These are phyloP conservation scores for Phytoseiulus persimilis DNA, from an alignment of 2,888 invertebrate genomes.

Conservation along the genomic window DNA sequence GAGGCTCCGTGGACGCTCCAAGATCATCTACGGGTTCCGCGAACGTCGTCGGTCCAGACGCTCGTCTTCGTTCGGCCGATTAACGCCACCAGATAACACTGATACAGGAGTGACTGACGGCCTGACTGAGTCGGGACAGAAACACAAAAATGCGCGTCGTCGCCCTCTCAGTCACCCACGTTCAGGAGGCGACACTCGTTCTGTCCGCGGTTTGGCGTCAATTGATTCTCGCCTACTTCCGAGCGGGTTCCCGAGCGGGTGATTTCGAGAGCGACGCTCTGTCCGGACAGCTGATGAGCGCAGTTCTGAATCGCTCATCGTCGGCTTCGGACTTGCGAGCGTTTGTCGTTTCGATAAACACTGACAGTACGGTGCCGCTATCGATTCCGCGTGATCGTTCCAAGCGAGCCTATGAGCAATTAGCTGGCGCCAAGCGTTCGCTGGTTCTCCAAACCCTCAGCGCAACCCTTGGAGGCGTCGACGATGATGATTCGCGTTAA, in stretches of 20 bases:
- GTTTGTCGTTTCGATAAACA: background rate
- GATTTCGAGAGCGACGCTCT: too few relatives aligned
- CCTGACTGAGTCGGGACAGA: background rate
- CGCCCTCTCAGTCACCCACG: background rate
- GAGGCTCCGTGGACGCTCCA: background rate
- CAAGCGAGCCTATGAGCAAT: background rate
- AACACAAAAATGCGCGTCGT: background rate
- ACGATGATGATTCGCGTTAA: background rate
- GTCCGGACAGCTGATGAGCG: too few relatives aligned
- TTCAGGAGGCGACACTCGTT: background rate
- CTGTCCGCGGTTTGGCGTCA: background rate
- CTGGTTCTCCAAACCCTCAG: background rate
- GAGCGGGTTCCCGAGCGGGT: too few relatives aligned
- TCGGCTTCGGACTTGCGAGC: background rate
- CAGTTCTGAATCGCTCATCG: too few relatives aligned
- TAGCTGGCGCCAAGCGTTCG: background rate
- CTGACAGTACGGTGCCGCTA: background rate
- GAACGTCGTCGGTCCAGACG: background rate
- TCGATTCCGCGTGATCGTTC: background rate
- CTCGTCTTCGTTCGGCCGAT: background rate
- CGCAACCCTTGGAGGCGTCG: background rate
- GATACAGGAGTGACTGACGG: background rate
- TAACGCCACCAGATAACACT: constrained; percentile 5
- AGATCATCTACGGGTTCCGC: constrained; percentile 5
- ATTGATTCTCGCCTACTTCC: background rate